Base-by-base conservation (phyloP, 2,888 invertebrate genomes). In the Callinectes sapidus region DNA sequence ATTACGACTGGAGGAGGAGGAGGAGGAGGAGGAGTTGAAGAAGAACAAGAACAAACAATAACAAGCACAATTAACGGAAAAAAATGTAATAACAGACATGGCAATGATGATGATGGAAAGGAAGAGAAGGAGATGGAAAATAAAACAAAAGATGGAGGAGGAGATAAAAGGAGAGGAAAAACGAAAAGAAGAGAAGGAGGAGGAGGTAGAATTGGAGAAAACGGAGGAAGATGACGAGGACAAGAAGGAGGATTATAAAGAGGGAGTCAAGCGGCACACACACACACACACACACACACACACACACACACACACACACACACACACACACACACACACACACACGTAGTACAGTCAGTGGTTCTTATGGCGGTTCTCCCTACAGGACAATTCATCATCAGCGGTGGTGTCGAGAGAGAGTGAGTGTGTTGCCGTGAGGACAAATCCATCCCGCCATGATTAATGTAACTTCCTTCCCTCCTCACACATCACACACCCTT, bases 391-490 rank as follows among this genome's bases (percentile, higher is more conserved):
- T 81, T 81, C 13, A 81, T 81, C 81, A 81, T 35, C 81, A 16
- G 35, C 32, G 35, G 81, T n/a, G 35, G 81, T n/a, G 32, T 48
- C 3, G 87, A 87, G 42, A 71, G 66, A 8, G 32, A 61, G 61
- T 42, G 28, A 35, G 71, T 55, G 39, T n/a, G 39, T 87, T 18
- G 48, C 18, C 54, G 32, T 48, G n/a, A 87, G 28, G 18, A 87
- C 28, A 42, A 87, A 28, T 87, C 89, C 66, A 66, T 66, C 39
- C 42, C n/a, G n/a, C 66, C 14, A n/a, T 90, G 85, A 61, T 55
- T 32, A 39, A 86, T 90, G 61, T 71, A 61, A 35, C 39, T 23
- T 39, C 77, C n/a, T 42, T 77, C n/a, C 81, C 23, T 35, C 81
- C 81, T 81, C 48, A 5, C 28, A 10, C n/a, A 39, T 77, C 23